Base-by-base conservation (phyloP, 2,888 invertebrate species). In the Noctua fimbriata region DNA sequence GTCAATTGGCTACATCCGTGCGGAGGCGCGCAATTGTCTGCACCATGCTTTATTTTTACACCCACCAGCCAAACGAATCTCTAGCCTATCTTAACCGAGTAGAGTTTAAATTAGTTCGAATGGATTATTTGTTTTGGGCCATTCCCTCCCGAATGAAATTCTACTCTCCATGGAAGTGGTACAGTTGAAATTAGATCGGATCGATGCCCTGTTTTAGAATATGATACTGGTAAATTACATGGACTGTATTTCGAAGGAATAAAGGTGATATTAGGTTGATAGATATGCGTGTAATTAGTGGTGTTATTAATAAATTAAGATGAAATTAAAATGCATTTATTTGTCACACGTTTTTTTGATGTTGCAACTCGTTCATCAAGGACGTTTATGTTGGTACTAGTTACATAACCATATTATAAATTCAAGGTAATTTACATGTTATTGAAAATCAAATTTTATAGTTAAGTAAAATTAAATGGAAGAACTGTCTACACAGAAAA, bases 1-100 rank as follows among this genome's bases (percentile, higher is more conserved):
- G 90, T 90, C 92, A 95, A 95, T 90, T 95, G 94, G 91, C 78
- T 87, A 91, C 91, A 94, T 95, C 95, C 95, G 92, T 88, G 87
- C 83, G 83, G 87, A 89, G 93, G 92, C 94, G 94, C 94, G 90
- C 94, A 94, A 94, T 94, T 94, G 94, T 91, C 87, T 90, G 92
- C 89, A 87, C 87, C 87, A 86, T 90, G 90, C 89, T 93, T 93
- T 92, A 93, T 93, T 94, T 92, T 91, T 89, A 91, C 76, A 78
- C 65, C 24, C 12, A 67, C 9, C 0, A 14, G 24, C 10, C 44
- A 83, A 32, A n/a, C 14, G 0, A 90, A 79, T 83, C 73, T 75
- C 9, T 58, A 84, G 85, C 82, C 63, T 89, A 80, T 47, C 0
- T 0, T 0, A 0, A 6, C 1, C 0, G 0, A 0, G 16, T 77